Base-by-base conservation (phyloP, 2,113 vertebrate genomes). In the Nansenia antarctica region DNA sequence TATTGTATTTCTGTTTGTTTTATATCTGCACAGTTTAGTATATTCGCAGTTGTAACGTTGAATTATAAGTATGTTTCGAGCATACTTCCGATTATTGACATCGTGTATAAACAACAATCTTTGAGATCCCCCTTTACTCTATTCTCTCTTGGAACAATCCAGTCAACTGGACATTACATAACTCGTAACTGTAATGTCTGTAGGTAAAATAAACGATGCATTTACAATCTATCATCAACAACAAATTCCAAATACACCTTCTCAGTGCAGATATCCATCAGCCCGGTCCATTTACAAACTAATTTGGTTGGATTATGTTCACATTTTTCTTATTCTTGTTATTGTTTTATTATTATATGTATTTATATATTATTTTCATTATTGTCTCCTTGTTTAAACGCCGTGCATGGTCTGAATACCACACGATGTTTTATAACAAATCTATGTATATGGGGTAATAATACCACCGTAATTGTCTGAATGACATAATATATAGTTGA, bases 131-230 rank as follows among this genome's bases (percentile, higher is more conserved):
- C 69, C 62, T 3, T n/a, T 4, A 5, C 0, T 24, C 0, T 42
- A 6, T 8, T 2, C 2, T 45, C 0, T 9, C 0, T 30, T 89
- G 74, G 74, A 1, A 37, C 1, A 60, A n/a, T 80, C 81, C 75
- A 1, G 35, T 30, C 37, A 72, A 69, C 70, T 8, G 74, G 27
- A 45, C 79, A 63, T 89, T 89, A 87, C 88, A 80, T 89, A 89
- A 88, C 42, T 45, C 2, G 0, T n/a, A 69, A 82, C 67, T 53
- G 84, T 58, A 53, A 53, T 53, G 27, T 69, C 70, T 79, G 15
- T 58, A 47, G 18, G 55, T 63, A 71, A 78, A 79, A 79, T 78
- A 85, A 85, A 86, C 82, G 12, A 62, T 26, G 29, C 37, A 15
- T 62, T 20, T 26, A 37, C 22, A 61, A 31, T 26, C 26, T 22